Base-by-base conservation (phyloP, 2,888 invertebrate genomes). In the Orchesella flavescens region DNA sequence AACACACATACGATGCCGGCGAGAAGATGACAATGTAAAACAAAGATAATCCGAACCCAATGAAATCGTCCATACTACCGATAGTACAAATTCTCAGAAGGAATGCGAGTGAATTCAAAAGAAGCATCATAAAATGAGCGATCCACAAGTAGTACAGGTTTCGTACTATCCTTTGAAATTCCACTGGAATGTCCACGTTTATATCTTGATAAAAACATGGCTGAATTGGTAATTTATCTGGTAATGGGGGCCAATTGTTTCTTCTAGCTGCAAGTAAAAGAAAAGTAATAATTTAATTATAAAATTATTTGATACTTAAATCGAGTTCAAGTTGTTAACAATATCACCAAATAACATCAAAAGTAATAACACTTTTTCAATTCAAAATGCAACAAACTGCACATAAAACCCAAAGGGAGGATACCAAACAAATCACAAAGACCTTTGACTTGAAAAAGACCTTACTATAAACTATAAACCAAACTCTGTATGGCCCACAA, bases 151-250 rank as follows among this genome's bases (percentile, higher is more conserved):
- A 97, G 90, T 99, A 99, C 83, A 98, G 92, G 90, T 96, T 94
- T 88, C 96, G 94, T 49, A 99, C 99, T 89, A 98, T 94, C 91
- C 95, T 95, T 91, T 99, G 99, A 91, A 99, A 99, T 90, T 99
- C 98, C 69, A 96, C 92, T 24, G 98, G 98, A 90, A 99, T 99
- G 90, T 99, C 99, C 66, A 99, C 96, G 90, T 97, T 96, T 89
- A 99, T 98, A 91, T 99, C 99, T 92, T 99, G 99, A 91, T 99
- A 99, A 92, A 99, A 99, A 91, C 99, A 99, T 0, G 99, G 99
- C 90, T 98, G 96, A 85, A 98, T 93, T 84, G 97, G 97, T 89
- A 96, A 96, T 89, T 95, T 94, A 75, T 95, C 94, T 0, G 99
- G 99, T 86, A 99, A 91, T 0, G 99, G 99, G 0, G 99, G 99